Evolutionary conservation across 2,113 vertebrate species (phyloP), one percentile per base, ranked within the genome.

Genomic region (Saccopteryx bilineata): DNA sequence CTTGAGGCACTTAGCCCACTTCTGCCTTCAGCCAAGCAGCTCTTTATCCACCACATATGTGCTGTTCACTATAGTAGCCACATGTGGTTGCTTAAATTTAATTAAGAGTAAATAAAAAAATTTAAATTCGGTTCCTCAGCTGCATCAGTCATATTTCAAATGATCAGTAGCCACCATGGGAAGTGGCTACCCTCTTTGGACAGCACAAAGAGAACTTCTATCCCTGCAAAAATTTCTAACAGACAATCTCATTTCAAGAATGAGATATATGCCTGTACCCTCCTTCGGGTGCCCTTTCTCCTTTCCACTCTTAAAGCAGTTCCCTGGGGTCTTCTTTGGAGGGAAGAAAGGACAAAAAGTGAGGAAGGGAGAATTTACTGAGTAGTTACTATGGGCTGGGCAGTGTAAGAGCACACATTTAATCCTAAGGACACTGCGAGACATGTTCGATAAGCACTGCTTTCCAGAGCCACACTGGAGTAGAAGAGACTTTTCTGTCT

Each of bases 61-160:
- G 69, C 69, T 48, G 23, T 28, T 79, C 33, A 88, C 69, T 5
- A 82, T 23, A 90, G 52, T 28, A 61, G 69, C 24, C 50, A 54
- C 11, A 63, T 23, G 54, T 80, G 26, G 33, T 63, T 81, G 68
- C 39, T 96, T 87, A 87, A 83, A 76, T n/a, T 60, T n/a, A 50
- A 72, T 66, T n/a, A 18, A 24, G 28, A 94, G 31, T 90, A 83
- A 72, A 61, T 21, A 60, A 87, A 39, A 39, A 88, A 82, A 17
- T 21, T 74, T 56, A 72, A 82, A 46, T 17, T 74, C n/a, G 84
- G 58, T 33, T 50, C 83, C 56, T 95, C 9, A 65, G 33, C 15
- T 93, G 24, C 26, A 71, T 33, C 23, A 81, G 80, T 52, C n/a
- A 81, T 21, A 46, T 60, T 79, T 56, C 60, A 80, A 84, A 68